Conservation (phyloP, 2,113 vertebrate genomes). For the Pheucticus melanocephalus region DNA sequence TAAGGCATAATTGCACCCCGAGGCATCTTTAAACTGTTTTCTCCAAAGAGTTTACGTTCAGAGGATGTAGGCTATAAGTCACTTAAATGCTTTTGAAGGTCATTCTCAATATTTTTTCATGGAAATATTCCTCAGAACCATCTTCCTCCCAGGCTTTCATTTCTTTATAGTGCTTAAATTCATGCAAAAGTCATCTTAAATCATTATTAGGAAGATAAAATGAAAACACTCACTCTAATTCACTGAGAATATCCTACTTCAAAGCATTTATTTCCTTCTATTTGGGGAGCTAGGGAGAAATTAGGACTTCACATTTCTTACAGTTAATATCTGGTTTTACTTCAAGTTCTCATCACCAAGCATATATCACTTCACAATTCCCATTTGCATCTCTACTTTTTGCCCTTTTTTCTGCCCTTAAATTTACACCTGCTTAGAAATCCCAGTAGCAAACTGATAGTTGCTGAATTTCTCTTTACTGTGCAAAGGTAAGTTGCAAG, state of each 20-base stretch:
- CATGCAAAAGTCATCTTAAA: constrained; percentile 32
- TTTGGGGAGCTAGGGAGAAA: constrained; percentile 39
- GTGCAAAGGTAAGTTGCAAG: too few species aligned
- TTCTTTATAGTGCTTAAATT: constrained; percentile 16
- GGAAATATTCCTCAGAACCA: constrained; percentile 13
- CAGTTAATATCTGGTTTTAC: constrained; percentile 12
- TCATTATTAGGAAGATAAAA: constrained; percentile 45
- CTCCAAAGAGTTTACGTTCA: constrained; percentile 12
- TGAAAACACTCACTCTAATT: constrained; percentile 42
- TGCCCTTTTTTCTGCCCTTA: background rate
- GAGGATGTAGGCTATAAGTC: background rate
- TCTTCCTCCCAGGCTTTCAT: constrained; percentile 6
- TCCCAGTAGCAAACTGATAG: too few species aligned
- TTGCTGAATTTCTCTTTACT: too few species aligned
- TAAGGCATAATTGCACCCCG: background rate
- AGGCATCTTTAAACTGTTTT: constrained; percentile 28
- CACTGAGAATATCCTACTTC: background rate
- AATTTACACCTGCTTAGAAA: background rate
- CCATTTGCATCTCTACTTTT: background rate
- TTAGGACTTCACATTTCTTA: constrained; percentile 31
- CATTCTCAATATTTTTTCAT: constrained; percentile 3
- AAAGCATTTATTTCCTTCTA: constrained; percentile 37
- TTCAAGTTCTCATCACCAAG: background rate
- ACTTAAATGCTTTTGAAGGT: constrained; percentile 39
- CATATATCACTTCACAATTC: background rate